Evolutionary conservation across 2,888 invertebrate species (phyloP), one percentile per base, ranked within the genome.

Genomic region (Lasioglossum morio): DNA sequence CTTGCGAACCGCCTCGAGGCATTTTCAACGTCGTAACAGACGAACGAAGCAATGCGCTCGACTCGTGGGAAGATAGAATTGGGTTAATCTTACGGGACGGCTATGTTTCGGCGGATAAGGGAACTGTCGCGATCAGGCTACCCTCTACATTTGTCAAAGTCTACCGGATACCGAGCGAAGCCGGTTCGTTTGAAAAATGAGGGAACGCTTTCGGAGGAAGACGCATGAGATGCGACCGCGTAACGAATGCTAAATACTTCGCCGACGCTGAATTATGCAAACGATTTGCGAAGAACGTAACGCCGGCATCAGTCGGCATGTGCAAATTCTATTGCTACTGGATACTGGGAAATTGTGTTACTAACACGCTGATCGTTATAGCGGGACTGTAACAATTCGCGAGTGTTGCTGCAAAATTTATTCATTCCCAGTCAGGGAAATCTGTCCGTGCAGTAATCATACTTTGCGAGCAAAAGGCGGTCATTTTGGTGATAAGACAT

Each of bases 31-130:
- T 76, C 46, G 79, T 63, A 79, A 85, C 79, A 82, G 81, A 85
- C 82, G 80, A 87, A 70, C 84, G 66, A 72, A 77, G 57, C 79
- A 77, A 79, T 81, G 70, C 48, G 69, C 76, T 66, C 79, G 43
- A 66, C 79, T 90, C 89, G 89, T 88, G 84, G 88, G 90, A 89
- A 89, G 83, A 83, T 80, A 81, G 72, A 89, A 90, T 85, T 89
- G 79, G 88, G 89, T 89, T 89, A 88, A 90, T 88, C 88, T 86
- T 87, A 72, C 81, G 72, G 72, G 77, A 72, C 40, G 77, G 84
- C 78, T 81, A 76, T 34, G 82, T 82, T 77, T 82, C 76, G 80
- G 82, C 23, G 80, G 76, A 76, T 77, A 73, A 70, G 75, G 57
- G 66, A 66, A 76, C 72, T 70, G 80, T 75, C 63, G 77, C 74